Evolutionary conservation across 2,113 vertebrate species (phyloP).

Genomic region (Centropus unirufus): DNA sequence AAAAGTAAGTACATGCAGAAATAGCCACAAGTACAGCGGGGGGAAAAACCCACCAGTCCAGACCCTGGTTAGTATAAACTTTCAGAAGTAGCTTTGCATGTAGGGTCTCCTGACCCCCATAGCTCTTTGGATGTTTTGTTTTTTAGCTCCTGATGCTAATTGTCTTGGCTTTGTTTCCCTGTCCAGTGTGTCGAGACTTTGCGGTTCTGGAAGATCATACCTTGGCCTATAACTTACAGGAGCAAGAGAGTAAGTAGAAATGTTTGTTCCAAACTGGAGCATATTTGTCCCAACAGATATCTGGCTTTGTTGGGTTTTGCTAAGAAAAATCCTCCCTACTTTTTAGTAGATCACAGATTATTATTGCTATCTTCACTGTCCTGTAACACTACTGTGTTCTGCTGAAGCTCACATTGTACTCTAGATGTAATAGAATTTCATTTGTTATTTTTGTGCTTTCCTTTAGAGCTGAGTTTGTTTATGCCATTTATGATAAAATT

Average conservation of each 20-base stretch:
- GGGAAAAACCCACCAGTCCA: not conserved
- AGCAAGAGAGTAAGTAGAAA: slow-evolving; percentile 93
- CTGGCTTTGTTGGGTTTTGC: slow-evolving; percentile 2
- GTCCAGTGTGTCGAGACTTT: slow-evolving; percentile 91
- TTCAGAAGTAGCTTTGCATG: not conserved
- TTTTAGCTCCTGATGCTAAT: not conserved
- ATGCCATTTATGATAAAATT: not conserved
- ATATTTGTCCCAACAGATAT: not conserved
- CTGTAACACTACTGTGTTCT: not conserved
- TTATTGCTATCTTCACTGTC: not conserved
- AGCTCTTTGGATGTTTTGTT: not conserved
- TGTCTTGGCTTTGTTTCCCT: not conserved
- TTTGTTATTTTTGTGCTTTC: not conserved
- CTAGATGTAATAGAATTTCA: not conserved
- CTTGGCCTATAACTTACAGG: slow-evolving; percentile 94
- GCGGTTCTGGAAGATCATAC: slow-evolving; percentile 95
- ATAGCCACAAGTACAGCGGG: not conserved
- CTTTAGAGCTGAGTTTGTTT: not conserved
- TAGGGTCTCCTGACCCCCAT: fast-evolving
- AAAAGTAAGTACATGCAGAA: not conserved
- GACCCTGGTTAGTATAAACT: not conserved
- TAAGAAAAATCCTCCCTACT: not conserved
- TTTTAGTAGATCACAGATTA: not conserved
- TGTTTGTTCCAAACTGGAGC: not conserved
- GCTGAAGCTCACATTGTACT: not conserved